Base-by-base conservation (phyloP, 1,140 invertebrate species). In the Linepithema humile region DNA sequence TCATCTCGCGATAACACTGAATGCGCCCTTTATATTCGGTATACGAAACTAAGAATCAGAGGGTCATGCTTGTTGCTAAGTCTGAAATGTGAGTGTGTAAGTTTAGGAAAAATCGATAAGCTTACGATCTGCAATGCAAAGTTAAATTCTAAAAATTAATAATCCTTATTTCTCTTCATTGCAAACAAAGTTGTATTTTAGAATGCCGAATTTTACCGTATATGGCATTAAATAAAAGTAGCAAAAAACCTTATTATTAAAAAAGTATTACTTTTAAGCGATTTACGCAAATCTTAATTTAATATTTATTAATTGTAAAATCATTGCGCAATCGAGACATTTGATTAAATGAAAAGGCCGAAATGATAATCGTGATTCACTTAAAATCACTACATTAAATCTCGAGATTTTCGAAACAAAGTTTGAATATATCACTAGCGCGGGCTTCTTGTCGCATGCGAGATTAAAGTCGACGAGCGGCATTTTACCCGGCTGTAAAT, bases 401-500 rank as follows among this genome's bases (percentile, higher is more conserved):
- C 72, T 62, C 38, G 55, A 75, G 72, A 75, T 75, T 62, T 75
- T 75, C 38, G 38, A 62, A 75, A 75, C 55, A 23, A 40, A 62
- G 55, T 62, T 75, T 75, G 55, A 75, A n/a, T n/a, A 75, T 75
- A 75, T 75, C 50, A 75, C 60, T 62, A 38, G 9, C 50, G 26
- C 70, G 70, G 9, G 15, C 3, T 20, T n/a, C 26, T 23, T 17
- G 38, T 62, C 55, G 55, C 57, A 62, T 62, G 55, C 55, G 26
- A 45, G 55, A 75, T 75, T 75, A 75, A 12, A 74, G 55, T 32
- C 72, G 55, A 74, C 9, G 26, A 75, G 38, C 55, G 35, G 55
- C 72, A 75, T 62, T 75, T 75, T 75, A 75, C 62, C 62, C 72
- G 55, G n/a, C 72, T 75, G 72, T 75, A 75, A 74, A 75, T 62